Conservation (phyloP, 2,888 invertebrate species). For the Yponomeuta plumbellus region DNA sequence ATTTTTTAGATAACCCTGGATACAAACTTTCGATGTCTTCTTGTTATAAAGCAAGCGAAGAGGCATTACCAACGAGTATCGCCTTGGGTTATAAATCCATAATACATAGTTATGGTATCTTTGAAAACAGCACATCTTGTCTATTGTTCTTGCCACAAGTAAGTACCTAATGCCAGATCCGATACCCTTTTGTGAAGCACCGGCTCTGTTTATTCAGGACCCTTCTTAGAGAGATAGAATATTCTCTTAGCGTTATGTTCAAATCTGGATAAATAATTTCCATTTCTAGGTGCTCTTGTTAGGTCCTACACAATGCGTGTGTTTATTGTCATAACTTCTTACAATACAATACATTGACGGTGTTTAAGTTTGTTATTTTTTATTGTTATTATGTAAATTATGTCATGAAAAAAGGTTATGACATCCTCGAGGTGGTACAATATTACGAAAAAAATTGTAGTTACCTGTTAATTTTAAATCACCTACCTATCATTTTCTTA, state of each 20-base stretch:
- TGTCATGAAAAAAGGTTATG: neutral
- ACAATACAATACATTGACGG: neutral
- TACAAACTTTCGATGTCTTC: neutral
- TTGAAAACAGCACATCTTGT: conserved; percentile 7
- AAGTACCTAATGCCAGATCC: conserved; percentile 27
- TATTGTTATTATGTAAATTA: neutral
- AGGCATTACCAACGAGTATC: neutral
- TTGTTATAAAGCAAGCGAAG: neutral
- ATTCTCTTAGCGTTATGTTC: too few species aligned
- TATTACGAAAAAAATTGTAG: neutral
- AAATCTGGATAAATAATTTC: neutral
- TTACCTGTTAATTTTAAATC: neutral
- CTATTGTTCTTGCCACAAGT: conserved; percentile 22
- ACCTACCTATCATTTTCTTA: neutral
- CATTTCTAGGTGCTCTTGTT: conserved; percentile 22
- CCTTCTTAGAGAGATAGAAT: neutral
- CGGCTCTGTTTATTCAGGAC: conserved; percentile 43
- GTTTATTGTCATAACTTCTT: conserved; percentile 24
- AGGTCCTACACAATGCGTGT: neutral
- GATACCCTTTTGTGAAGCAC: conserved; percentile 40
- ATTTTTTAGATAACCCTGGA: too few species aligned
- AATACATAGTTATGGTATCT: neutral
- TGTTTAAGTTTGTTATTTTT: neutral
- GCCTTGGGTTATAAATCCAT: neutral
- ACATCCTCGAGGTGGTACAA: neutral